These are phyloP conservation scores for Brachionus paranguensis DNA, from an alignment of 1,140 invertebrate genomes.

Conservation along the genomic window DNA sequence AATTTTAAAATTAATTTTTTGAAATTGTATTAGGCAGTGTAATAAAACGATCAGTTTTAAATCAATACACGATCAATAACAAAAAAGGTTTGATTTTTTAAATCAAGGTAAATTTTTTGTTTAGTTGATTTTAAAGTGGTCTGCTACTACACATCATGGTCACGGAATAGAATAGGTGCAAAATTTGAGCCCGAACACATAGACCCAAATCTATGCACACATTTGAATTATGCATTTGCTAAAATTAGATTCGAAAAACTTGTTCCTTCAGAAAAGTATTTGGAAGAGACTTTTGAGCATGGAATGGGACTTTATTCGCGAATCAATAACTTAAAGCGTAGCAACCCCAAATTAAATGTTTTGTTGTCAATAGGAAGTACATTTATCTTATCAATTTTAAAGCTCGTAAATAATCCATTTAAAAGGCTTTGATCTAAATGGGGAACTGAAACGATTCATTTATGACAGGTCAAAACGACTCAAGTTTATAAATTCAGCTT, in stretches of 20 bases:
- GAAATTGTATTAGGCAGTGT: background rate
- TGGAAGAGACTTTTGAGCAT: slow-evolving; percentile 59
- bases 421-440: background rate
- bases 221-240: slow-evolving; percentile 86
- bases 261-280: slow-evolving; percentile 72
- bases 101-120: background rate
- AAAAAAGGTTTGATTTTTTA: background rate
- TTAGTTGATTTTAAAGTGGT: background rate
- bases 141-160: slow-evolving; percentile 38
- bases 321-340: background rate
- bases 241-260: slow-evolving; percentile 58
- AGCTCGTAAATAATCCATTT: background rate
- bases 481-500: slow-evolving; percentile 21
- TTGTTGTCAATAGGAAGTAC: slow-evolving; percentile 56
- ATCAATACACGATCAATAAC: background rate
- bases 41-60: background rate
- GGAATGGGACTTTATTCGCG: background rate
- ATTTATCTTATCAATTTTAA: slow-evolving; percentile 47
- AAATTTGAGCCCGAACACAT: slow-evolving; percentile 84
- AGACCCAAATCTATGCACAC: slow-evolving; percentile 85
- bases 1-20: background rate
- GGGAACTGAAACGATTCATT: slow-evolving; percentile 11
- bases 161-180: background rate
- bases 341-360: background rate
- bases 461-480: background rate